phyloP scores from a whole-genome alignment of 2,888 invertebrate species.

The Dasypolia templi region DNA sequence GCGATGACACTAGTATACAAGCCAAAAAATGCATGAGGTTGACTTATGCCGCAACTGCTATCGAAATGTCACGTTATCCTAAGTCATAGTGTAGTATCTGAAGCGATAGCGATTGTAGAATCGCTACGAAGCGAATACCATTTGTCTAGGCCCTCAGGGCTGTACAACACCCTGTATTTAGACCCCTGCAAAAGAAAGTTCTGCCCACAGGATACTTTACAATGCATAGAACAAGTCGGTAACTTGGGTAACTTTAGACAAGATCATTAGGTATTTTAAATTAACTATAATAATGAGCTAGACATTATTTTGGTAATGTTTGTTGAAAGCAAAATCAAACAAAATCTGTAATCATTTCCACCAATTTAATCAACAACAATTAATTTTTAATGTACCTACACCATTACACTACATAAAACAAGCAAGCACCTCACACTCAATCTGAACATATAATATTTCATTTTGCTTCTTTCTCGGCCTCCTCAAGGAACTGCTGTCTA shows the following conservation, averaged over 20 bases:
- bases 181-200: not conserved
- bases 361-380: constrained; percentile 1
- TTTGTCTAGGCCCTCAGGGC: too few species aligned
- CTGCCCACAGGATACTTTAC: not conserved
- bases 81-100: too few species aligned
- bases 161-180: not conserved
- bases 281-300: not conserved
- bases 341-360: not conserved
- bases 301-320: not conserved
- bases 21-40: too few species aligned
- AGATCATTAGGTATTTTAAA: not conserved
- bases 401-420: not conserved
- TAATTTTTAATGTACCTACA: not conserved
- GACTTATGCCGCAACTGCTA: too few species aligned
- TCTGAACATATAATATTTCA: not conserved
- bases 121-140: too few species aligned
- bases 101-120: too few species aligned
- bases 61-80: too few species aligned
- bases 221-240: not conserved
- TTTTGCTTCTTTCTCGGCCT: constrained; percentile 74
- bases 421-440: not conserved
- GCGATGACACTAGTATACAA: too few species aligned
- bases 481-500: constrained; percentile 85
- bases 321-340: constrained; percentile 1
- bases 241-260: not conserved